Evolutionary conservation across 2,797 vertebrate genomes (phyloP).

Genomic region (Clarias laeviceps): DNA sequence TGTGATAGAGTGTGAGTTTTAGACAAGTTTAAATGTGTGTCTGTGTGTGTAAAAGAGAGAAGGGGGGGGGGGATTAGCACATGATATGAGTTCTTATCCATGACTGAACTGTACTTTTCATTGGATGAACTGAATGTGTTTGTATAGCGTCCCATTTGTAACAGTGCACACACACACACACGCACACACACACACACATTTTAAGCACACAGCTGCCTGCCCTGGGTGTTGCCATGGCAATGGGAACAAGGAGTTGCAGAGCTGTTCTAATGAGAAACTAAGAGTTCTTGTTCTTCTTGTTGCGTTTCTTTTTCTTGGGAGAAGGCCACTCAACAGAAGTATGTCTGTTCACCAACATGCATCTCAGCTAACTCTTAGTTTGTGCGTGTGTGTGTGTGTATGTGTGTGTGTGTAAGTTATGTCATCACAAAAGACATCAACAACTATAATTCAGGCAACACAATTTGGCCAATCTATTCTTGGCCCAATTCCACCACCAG

Average conservation of each 20-base stretch:
- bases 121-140: conserved; percentile 3
- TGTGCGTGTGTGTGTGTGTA: neutral
- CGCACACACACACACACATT: conserved; percentile 41
- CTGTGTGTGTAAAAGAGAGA: neutral
- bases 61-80: no score
- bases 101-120: conserved; percentile 21
- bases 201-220: conserved; percentile 45
- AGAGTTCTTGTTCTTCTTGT: neutral
- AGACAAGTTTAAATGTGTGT: neutral
- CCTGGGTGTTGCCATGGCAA: conserved; percentile 41
- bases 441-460: neutral
- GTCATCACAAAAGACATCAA: conserved; percentile 3
- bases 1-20: neutral
- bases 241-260: conserved; percentile 48
- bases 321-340: neutral
- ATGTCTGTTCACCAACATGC: neutral
- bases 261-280: conserved; percentile 38
- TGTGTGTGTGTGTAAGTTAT: neutral
- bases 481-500: neutral
- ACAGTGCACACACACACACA: conserved; percentile 16
- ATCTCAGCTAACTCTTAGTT: neutral
- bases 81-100: neutral
- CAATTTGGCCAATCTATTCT: neutral
- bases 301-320: neutral
- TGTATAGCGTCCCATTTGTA: conserved; percentile 4